Conservation (phyloP, 2,888 invertebrate genomes). For the Drosophila cyrtoloma region DNA sequence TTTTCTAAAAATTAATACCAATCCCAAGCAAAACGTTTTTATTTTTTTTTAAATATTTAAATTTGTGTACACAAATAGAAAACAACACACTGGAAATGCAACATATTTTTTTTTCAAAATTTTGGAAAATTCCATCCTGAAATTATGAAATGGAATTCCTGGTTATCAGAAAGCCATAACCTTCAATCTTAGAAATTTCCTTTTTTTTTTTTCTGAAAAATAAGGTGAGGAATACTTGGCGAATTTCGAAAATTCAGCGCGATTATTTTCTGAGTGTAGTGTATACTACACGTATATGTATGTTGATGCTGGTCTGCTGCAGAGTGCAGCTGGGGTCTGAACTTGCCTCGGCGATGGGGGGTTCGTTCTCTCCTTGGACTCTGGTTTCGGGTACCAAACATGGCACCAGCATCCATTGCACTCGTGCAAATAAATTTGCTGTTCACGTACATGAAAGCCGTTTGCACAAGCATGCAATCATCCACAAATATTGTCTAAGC, state of each 20-base stretch:
- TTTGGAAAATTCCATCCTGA: not conserved
- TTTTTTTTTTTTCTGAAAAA: not conserved
- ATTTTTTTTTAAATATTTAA: not conserved
- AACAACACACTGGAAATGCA: not conserved
- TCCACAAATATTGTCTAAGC: constrained; percentile 80
- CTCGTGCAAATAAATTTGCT: constrained; percentile 78
- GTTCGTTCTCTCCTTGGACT: not conserved
- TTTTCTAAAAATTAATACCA: not conserved
- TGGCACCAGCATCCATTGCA: constrained; percentile 69
- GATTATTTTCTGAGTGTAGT: constrained; percentile 1
- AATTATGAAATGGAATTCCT: not conserved
- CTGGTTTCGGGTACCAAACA: constrained; percentile 18
- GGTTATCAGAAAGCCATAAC: not conserved
- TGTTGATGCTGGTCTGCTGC: not conserved
- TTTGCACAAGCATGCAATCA: constrained; percentile 81
- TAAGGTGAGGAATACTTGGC: not conserved
- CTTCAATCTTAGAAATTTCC: not conserved
- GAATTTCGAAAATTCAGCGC: not conserved
- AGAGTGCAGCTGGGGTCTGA: not conserved
- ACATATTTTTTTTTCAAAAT: not conserved
- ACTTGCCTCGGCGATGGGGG: not conserved
- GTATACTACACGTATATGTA: not conserved
- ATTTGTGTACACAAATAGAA: not conserved
- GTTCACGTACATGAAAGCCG: constrained; percentile 80
- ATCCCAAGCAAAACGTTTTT: not conserved